Percentiles rank a stretch among this genome's conserved stretches.
These are phyloP conservation scores for Caenorhabditis doughertyi DNA, from an alignment of 2,888 invertebrate genomes.

Conservation along the genomic window DNA sequence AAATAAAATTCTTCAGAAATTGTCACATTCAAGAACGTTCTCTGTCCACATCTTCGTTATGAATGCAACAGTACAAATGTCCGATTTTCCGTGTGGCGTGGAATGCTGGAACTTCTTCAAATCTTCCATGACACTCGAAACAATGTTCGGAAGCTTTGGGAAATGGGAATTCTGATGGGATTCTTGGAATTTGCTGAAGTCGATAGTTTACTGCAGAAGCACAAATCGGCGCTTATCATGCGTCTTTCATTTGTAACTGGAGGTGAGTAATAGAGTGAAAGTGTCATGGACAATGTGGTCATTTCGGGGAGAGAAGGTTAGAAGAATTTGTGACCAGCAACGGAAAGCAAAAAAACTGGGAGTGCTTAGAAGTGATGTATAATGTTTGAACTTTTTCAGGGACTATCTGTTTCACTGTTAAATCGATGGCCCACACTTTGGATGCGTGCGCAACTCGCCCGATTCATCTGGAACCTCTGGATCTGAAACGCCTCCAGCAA, in stretches of 20 bases:
- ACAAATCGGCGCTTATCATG: slow-evolving; percentile 76
- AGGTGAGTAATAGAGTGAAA: slow-evolving; percentile 58
- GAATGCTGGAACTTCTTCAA: slow-evolving; percentile 82
- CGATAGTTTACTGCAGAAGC: slow-evolving; percentile 70
- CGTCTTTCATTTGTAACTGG: slow-evolving; percentile 77
- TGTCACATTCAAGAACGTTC: slow-evolving; percentile 80
- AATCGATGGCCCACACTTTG: slow-evolving; percentile 76
- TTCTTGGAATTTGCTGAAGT: slow-evolving; percentile 77
- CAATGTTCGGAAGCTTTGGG: slow-evolving; percentile 78
- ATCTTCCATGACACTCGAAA: slow-evolving; percentile 79
- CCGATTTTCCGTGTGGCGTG: slow-evolving; percentile 81
- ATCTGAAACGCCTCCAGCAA: slow-evolving; percentile 80
- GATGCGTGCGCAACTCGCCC: slow-evolving; percentile 69
- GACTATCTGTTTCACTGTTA: slow-evolving; percentile 78
- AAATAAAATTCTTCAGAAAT: slow-evolving; percentile 49
- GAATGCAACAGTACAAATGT: slow-evolving; percentile 78
- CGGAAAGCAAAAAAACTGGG: neutral
- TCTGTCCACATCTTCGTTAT: slow-evolving; percentile 81
- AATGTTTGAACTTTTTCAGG: slow-evolving; percentile 57
- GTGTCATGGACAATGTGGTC: slow-evolving; percentile 30
- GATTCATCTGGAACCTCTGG: slow-evolving; percentile 81
- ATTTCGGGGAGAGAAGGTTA: slow-evolving; percentile 26
- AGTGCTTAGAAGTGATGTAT: neutral
- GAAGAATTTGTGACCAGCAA: neutral
- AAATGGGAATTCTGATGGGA: slow-evolving; percentile 74